phyloP scores from a whole-genome alignment of 2,113 vertebrate species.

The Sardina pilchardus region DNA sequence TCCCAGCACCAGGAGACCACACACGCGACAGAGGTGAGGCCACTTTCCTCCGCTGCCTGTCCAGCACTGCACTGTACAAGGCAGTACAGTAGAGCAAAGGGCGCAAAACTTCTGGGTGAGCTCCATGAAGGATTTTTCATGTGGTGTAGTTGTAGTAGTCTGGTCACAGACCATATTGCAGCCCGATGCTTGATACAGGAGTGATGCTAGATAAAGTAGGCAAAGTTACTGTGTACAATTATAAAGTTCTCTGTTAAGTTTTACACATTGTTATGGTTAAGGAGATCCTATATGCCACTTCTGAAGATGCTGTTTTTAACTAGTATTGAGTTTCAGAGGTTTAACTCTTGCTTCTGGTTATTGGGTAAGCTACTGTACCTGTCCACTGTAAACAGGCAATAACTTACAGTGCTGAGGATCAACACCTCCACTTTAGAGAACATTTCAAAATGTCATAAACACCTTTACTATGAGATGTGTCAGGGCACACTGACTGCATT shows the following conservation, averaged over 20 bases:
- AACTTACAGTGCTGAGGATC: background rate
- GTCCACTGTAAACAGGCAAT: background rate
- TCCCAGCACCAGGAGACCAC: slow-evolving; percentile 66
- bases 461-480: background rate
- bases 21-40: slow-evolving; percentile 65
- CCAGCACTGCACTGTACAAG: background rate
- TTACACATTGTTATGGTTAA: background rate
- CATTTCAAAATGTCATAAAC: background rate
- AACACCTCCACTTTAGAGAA: background rate
- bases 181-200: background rate
- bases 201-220: background rate
- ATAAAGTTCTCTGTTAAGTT: background rate
- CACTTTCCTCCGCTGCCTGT: background rate
- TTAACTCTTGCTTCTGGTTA: background rate
- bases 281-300: background rate
- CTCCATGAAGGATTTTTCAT: background rate
- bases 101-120: slow-evolving; percentile 2
- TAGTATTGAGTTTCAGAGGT: background rate
- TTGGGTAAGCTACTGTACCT: background rate
- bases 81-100: background rate
- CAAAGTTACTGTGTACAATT: background rate
- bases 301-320: background rate
- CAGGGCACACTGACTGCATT: background rate
- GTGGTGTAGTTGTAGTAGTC: background rate
- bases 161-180: background rate